A percentile compares a stretch with the other conserved stretches of the same genome.
These are phyloP conservation scores for Geotrypetes seraphini DNA, from an alignment of 2,797 vertebrate genomes.

Conservation along the genomic window DNA sequence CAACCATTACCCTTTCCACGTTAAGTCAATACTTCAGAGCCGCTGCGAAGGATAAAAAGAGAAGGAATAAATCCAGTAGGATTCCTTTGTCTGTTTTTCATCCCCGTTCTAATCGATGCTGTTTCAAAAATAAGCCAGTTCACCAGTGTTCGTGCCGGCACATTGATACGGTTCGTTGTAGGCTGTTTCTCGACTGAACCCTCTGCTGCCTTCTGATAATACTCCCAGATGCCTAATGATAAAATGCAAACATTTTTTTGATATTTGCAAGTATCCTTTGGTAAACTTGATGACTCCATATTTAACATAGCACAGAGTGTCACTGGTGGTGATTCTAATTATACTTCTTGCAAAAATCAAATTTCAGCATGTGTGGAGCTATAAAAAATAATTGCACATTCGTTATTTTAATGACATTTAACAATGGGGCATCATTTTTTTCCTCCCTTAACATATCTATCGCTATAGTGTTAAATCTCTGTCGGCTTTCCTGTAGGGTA, in stretches of 20 bases:
- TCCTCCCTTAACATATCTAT: not conserved
- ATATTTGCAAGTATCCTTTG: slow-evolving; percentile 1
- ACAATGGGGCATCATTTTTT: slow-evolving; percentile 3
- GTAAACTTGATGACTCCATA: slow-evolving; percentile 20
- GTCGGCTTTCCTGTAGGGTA: not conserved
- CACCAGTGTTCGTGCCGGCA: not conserved
- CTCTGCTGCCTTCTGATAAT: not conserved
- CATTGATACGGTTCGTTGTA: not conserved
- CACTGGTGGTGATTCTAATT: slow-evolving; percentile 14
- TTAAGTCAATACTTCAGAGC: not conserved
- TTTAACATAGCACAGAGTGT: slow-evolving; percentile 13
- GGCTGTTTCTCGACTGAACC: not conserved
- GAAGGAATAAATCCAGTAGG: no score
- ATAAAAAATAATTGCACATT: slow-evolving; percentile 13
- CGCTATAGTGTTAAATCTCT: slow-evolving; percentile 1
- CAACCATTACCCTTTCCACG: no score
- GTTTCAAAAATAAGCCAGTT: slow-evolving; percentile 4
- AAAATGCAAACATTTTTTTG: not conserved
- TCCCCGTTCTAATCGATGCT: no score
- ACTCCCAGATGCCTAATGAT: not conserved
- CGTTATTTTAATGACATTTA: slow-evolving; percentile 26
- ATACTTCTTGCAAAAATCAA: slow-evolving; percentile 11
- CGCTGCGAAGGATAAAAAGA: not conserved
- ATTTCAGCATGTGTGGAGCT: slow-evolving; percentile 1
- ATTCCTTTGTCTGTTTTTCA: no score